phyloP scores from a whole-genome alignment of 2,888 invertebrate species.

The Hydriomena furcata region DNA sequence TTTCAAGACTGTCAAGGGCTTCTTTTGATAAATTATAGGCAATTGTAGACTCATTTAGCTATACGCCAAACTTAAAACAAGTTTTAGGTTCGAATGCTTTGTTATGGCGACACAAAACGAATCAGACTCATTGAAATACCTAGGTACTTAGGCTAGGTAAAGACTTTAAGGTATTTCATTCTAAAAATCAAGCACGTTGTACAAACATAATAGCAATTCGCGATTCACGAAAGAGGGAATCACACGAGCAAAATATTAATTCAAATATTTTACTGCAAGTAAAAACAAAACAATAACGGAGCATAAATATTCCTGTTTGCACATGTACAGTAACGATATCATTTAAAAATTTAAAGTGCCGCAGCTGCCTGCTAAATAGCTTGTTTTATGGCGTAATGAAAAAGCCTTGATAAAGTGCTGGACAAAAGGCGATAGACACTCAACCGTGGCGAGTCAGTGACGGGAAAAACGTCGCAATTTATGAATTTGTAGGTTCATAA shows the following conservation, averaged over 20 bases:
- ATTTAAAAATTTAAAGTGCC: slow-evolving; percentile 48
- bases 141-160: too few species aligned
- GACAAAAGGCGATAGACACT: slow-evolving; percentile 11
- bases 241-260: background rate
- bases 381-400: slow-evolving; percentile 55
- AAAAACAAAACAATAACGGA: slow-evolving; percentile 31
- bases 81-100: too few species aligned
- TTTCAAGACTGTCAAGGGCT: too few species aligned
- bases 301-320: slow-evolving; percentile 43
- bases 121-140: too few species aligned
- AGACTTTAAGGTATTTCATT: too few species aligned
- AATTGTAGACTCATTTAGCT: too few species aligned
- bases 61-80: too few species aligned
- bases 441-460: slow-evolving; percentile 2
- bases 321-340: slow-evolving; percentile 47
- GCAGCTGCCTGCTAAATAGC: slow-evolving; percentile 52
- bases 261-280: slow-evolving; percentile 4
- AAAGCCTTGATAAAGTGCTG: slow-evolving; percentile 49
- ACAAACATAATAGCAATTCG: too few species aligned
- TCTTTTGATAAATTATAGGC: too few species aligned
- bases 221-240: background rate
- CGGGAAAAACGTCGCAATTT: background rate
- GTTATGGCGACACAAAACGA: too few species aligned
- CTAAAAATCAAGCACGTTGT: too few species aligned
- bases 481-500: background rate